Base-by-base conservation (phyloP, 1,140 invertebrate species). In the Drosophila pruinosa region DNA sequence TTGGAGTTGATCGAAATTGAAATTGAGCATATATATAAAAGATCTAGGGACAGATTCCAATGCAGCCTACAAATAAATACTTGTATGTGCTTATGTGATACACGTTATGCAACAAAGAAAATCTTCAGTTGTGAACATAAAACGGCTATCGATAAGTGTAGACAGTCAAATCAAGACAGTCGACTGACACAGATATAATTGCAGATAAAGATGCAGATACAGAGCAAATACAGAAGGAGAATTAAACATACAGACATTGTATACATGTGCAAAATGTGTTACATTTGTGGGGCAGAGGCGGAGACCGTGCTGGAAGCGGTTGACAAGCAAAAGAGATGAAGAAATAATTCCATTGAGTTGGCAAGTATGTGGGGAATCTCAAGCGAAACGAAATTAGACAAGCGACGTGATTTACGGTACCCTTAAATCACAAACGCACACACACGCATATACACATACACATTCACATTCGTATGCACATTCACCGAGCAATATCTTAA, bases 291-390 rank as follows among this genome's bases (percentile, higher is more conserved):
- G 22, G 26, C 62, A 39, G 38, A 72, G 59, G 17, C 7, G 0
- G 14, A n/a, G 41, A 10, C 24, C 17, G 45, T 50, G 56, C 72
- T 86, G 77, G 81, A 77, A 50, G 81, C 81, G 86, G 81, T 85
- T 85, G 81, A 85, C 80, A 73, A 45, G 54, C 54, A 14, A 41
- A 28, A 39, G 69, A 59, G 64, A 75, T 65, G 81, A 85, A 85
- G 81, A 85, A 85, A 86, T 85, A 86, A 85, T 86, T 85, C 81
- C 81, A 81, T 81, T 86, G 81, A 86, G 73, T 71, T 86, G 81
- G 73, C 77, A 86, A 86, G 50, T 81, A 85, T 85, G 81, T 61
- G 77, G 53, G 65, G 81, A 85, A 85, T 85, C 74, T 81, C 77
- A 78, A 74, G 81, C 81, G 81, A 86, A 78, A 85, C 81, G 72